phyloP scores from a whole-genome alignment of 2,113 vertebrate species.

The Coryphaenoides rupestris region DNA sequence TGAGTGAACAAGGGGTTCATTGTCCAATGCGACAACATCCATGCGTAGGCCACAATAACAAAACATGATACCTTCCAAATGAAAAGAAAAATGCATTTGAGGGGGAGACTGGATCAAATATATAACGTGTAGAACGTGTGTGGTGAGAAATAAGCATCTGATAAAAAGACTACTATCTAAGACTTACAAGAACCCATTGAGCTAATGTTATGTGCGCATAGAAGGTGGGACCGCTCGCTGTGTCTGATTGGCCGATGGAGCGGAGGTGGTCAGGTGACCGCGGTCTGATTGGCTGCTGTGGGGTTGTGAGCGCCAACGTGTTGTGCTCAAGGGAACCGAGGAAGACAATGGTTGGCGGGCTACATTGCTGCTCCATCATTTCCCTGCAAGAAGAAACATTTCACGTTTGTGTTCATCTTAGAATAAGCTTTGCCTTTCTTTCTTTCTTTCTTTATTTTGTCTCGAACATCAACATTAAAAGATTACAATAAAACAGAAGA shows the following conservation, averaged over 20 bases:
- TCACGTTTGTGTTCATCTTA: neutral
- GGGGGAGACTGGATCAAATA: conserved; percentile 37
- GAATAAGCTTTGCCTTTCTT: no score
- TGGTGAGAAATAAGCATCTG: conserved; percentile 19
- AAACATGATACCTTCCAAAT: conserved; percentile 18
- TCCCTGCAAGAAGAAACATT: conserved; percentile 53
- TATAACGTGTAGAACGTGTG: conserved; percentile 21
- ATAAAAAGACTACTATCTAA: conserved; percentile 15
- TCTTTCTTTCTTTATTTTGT: no score
- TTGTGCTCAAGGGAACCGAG: conserved; percentile 3
- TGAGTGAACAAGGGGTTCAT: conserved; percentile 42
- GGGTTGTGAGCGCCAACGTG: neutral
- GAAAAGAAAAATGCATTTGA: conserved; percentile 23
- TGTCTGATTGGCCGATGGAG: neutral
- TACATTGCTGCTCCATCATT: conserved; percentile 60
- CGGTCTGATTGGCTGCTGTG: neutral
- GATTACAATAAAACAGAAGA: no score
- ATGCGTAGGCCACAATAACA: neutral
- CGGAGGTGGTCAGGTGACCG: neutral
- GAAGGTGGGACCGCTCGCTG: neutral
- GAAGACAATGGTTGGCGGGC: conserved; percentile 23
- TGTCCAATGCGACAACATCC: conserved; percentile 31
- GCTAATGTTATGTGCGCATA: conserved; percentile 25
- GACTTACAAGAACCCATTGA: conserved; percentile 15
- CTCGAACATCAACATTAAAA: no score